A percentile compares a stretch with the other conserved stretches of the same genome.
These are phyloP conservation scores for Ondatra zibethicus DNA, from an alignment of 2,113 vertebrate species.

Conservation along the genomic window DNA sequence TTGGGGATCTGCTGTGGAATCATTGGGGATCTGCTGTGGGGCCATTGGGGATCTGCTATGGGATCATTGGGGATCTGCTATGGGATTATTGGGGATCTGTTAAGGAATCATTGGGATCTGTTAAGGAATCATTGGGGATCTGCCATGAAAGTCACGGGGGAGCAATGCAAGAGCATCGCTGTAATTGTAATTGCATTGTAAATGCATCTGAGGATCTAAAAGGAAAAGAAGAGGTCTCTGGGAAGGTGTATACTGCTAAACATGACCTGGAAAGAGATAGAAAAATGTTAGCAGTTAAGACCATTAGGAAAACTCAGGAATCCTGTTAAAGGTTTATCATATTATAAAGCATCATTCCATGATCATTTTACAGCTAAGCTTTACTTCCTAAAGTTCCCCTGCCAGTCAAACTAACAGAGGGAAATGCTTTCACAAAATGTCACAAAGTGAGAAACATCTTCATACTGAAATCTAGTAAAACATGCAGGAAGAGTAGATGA, in stretches of 20 bases:
- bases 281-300: neutral
- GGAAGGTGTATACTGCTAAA: neutral
- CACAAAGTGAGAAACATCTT: neutral
- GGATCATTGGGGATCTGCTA: no score
- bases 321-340: neutral
- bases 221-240: neutral
- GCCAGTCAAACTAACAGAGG: neutral
- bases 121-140: neutral
- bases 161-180: neutral
- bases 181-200: neutral
- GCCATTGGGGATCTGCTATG: rapidly evolving
- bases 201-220: neutral
- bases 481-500: neutral
- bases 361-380: neutral
- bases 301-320: neutral
- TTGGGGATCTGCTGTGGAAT: no score
- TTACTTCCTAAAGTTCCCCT: neutral
- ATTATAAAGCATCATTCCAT: neutral
- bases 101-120: no score
- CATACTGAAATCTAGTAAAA: neutral
- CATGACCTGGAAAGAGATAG: neutral
- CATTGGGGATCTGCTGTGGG: no score
- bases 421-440: neutral
- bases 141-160: neutral
- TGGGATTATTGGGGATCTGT: no score